Percentiles rank a stretch among this genome's conserved stretches.
Conservation (phyloP, 2,888 invertebrate species). For the Yponomeuta cagnagella region DNA sequence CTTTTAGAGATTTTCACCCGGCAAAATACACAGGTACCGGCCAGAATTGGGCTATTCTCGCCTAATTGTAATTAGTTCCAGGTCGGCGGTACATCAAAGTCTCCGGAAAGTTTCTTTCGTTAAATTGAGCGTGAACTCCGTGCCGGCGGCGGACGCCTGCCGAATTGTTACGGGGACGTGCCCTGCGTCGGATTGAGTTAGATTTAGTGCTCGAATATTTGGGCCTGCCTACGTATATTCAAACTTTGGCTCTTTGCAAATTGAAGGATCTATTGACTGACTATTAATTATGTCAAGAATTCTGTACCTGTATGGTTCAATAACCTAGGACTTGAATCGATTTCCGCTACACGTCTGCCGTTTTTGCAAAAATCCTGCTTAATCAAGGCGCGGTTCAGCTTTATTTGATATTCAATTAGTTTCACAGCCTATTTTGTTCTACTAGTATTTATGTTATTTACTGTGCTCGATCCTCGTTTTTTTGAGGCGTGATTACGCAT, state of each 20-base stretch:
- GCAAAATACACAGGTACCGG: not conserved
- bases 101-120: slow-evolving; percentile 53
- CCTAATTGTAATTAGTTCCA: slow-evolving; percentile 65
- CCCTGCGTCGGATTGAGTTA: not conserved
- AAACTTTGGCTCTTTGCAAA: not conserved
- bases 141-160: slow-evolving; percentile 26
- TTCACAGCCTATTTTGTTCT: too few species aligned
- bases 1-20: too few species aligned
- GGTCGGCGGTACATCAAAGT: slow-evolving; percentile 60
- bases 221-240: not conserved
- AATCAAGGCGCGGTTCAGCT: too few species aligned
- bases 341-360: too few species aligned
- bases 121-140: slow-evolving; percentile 62
- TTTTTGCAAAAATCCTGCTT: too few species aligned
- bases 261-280: not conserved
- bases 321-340: too few species aligned
- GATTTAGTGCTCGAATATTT: not conserved
- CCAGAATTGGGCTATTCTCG: slow-evolving; percentile 38
- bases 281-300: too few species aligned
- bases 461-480: too few species aligned
- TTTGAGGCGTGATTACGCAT: too few species aligned
- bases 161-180: slow-evolving; percentile 36
- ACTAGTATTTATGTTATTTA: too few species aligned
- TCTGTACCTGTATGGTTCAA: not conserved
- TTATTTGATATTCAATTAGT: too few species aligned